These are phyloP conservation scores for Mergus octosetaceus DNA, from an alignment of 2,797 vertebrate species.

Conservation along the genomic window DNA sequence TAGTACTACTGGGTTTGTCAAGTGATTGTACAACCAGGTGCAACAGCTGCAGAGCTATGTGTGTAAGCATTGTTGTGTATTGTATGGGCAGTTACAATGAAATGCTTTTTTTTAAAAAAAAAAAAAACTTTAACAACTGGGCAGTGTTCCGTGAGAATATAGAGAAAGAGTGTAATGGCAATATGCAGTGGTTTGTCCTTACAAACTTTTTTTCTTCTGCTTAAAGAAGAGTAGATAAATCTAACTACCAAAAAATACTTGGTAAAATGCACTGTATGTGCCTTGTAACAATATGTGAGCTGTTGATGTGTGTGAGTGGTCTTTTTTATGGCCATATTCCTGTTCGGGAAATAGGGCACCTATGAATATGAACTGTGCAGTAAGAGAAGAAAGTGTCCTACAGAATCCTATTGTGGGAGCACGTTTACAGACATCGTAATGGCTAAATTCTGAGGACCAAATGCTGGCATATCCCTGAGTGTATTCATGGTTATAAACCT, in stretches of 20 bases:
- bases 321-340: background rate
- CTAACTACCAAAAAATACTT: background rate
- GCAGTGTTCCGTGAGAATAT: background rate
- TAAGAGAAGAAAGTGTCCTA: background rate
- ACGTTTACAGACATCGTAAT: background rate
- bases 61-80: background rate
- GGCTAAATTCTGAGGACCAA: background rate
- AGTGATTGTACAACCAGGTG: background rate
- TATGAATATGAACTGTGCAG: background rate
- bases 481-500: background rate
- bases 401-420: background rate
- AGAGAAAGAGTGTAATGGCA: rapidly evolving
- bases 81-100: background rate
- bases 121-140: background rate
- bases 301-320: background rate
- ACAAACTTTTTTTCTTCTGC: background rate
- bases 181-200: background rate
- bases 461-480: too few relatives aligned
- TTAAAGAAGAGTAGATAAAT: background rate
- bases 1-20: background rate
- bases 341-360: background rate
- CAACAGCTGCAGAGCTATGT: background rate
- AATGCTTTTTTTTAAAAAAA: background rate
- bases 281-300: background rate
- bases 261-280: background rate